A percentile compares a stretch with the other conserved stretches of the same genome.
Evolutionary conservation across 1,140 invertebrate genomes (phyloP).

Genomic region (Pseudomyrmex pallidus): DNA sequence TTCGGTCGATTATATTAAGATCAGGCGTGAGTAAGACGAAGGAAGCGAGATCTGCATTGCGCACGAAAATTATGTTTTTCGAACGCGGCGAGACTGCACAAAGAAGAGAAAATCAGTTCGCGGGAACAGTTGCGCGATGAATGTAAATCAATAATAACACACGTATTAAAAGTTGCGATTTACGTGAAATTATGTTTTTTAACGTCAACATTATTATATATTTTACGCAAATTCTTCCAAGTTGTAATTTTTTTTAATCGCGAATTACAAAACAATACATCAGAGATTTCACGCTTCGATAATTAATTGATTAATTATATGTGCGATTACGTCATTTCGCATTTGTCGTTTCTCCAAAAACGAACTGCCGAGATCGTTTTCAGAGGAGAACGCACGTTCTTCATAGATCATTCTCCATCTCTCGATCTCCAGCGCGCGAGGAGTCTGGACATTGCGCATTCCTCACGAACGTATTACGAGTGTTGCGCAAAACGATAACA

Average conservation of each 20-base stretch:
- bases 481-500: constrained; percentile 63
- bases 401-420: constrained; percentile 66
- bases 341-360: constrained; percentile 1
- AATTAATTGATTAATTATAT: constrained; percentile 10
- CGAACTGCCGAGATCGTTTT: not conserved
- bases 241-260: not conserved
- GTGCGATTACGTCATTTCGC: constrained; percentile 6
- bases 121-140: no score
- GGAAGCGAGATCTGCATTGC: not conserved
- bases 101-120: not conserved
- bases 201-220: not conserved
- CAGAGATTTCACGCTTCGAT: not conserved
- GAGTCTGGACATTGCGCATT: constrained; percentile 54
- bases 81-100: not conserved
- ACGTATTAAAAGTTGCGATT: no score
- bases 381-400: constrained; percentile 15
- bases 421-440: constrained; percentile 48
- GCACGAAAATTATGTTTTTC: not conserved
- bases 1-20: not conserved
- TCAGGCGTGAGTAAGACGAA: not conserved
- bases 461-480: constrained; percentile 70
- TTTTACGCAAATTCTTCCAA: not conserved
- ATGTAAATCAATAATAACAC: no score
- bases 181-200: not conserved
- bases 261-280: not conserved